Conservation (phyloP, 2,113 vertebrate genomes). For the Malurus alboscapulatus region DNA sequence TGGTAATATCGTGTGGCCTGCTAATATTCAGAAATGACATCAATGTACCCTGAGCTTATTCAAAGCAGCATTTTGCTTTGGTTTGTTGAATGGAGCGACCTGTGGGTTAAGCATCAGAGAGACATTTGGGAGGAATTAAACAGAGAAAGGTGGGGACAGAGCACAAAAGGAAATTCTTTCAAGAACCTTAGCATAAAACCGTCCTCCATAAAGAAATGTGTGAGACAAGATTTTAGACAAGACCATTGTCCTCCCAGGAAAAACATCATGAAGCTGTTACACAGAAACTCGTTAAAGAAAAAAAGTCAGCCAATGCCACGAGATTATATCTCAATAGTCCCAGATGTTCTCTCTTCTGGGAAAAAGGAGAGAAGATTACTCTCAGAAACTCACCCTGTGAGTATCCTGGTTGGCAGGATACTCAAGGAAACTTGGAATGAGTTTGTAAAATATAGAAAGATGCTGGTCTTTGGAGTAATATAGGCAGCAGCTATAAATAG, state of each 20-base stretch:
- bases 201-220: background rate
- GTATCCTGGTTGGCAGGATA: background rate
- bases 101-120: constrained; percentile 43
- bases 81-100: background rate
- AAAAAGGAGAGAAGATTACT: constrained; percentile 46
- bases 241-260: constrained; percentile 27
- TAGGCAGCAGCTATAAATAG: constrained; percentile 7
- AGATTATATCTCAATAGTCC: constrained; percentile 49
- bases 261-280: constrained; percentile 54
- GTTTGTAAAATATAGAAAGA: constrained; percentile 12
- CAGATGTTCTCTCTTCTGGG: constrained; percentile 42
- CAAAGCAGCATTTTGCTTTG: constrained; percentile 32
- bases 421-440: constrained; percentile 1
- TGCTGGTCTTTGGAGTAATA: background rate
- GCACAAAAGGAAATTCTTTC: constrained; percentile 36
- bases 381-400: constrained; percentile 11
- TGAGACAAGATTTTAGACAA: constrained; percentile 23
- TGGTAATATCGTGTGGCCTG: background rate
- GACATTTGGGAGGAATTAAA: constrained; percentile 26
- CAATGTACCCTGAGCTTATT: constrained; percentile 3
- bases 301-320: background rate
- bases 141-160: background rate
- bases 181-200: constrained; percentile 10
- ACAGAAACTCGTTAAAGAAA: constrained; percentile 12
- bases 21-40: background rate